Conservation (phyloP, 1,140 invertebrate species). For the Drosophila bifasciata region DNA sequence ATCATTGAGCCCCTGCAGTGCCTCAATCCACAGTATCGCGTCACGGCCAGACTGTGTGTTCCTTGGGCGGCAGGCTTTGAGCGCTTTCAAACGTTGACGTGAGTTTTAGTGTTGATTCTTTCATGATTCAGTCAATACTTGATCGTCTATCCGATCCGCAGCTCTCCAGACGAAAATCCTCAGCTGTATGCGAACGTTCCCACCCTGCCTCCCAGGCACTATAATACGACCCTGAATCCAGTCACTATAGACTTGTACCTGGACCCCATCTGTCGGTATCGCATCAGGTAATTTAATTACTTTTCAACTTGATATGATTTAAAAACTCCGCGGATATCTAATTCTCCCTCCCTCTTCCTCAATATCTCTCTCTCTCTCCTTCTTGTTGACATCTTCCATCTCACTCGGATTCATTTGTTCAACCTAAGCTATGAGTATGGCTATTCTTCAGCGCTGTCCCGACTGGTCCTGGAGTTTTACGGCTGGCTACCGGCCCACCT, state of each 20-base stretch:
- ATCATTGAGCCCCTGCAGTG: constrained; percentile 85
- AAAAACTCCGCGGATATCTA: too few relatives aligned
- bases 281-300: constrained; percentile 84
- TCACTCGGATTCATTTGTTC: constrained; percentile 14
- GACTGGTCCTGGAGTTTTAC: constrained; percentile 69
- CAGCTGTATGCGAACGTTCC: constrained; percentile 85
- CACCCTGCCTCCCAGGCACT: constrained; percentile 74
- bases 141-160: constrained; percentile 7
- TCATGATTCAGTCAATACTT: neutral
- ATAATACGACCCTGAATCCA: constrained; percentile 71
- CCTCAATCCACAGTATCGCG: constrained; percentile 84
- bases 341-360: neutral
- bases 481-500: constrained; percentile 81
- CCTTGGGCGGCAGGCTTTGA: constrained; percentile 87
- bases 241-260: constrained; percentile 85
- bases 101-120: constrained; percentile 46
- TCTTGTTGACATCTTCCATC: neutral
- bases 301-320: too few relatives aligned
- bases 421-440: constrained; percentile 72
- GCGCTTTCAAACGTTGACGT: constrained; percentile 87
- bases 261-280: constrained; percentile 87
- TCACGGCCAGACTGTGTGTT: constrained; percentile 86
- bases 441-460: constrained; percentile 62
- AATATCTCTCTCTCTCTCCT: constrained; percentile 1
- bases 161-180: constrained; percentile 68